Base-by-base conservation (phyloP, 2,113 vertebrate genomes). In the Grammomys surdaster region DNA sequence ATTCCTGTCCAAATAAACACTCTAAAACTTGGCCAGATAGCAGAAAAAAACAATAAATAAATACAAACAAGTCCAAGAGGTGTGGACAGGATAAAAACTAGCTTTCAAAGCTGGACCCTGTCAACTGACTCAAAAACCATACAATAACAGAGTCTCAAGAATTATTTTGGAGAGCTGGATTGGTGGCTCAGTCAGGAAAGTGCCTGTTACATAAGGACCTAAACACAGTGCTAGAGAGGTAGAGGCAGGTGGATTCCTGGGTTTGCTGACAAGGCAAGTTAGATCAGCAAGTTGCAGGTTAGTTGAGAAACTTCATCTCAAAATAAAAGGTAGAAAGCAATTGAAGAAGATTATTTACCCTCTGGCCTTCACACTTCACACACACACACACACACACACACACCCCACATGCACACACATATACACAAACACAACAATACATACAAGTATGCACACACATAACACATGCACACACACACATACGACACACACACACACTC, bases 11-110 rank as follows among this genome's bases (percentile, higher is more conserved):
- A 87, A 91, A 89, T 82, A 88, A 88, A 95, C 28, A 4, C 90
- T 96, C 76, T 56, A 58, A 95, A 95, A 92, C 65, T 73, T n/a
- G 36, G 36, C 56, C 72, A 73, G 20, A 94, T 1, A 77, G 26
- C 19, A 9, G 48, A 22, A 51, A 80, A 73, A 7, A 8, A 51
- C 5, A 51, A 51, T 7, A 51, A 73, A 40, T 36, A 89, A 80
- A 43, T 20, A 56, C 40, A 90, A 85, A 12, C 3, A 73, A 31
- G 73, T 76, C 51, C 60, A 17, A 10, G 43, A 89, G 51, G 33
- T 11, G 22, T 3, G 7, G 58, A 73, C 40, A 92, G 54, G 65
- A 48, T n/a, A 73, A 22, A 78, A 88, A 14, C 60, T 84, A 94
- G 19, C 67, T 60, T 40, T 16, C 4, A 91, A 76, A 91, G 13